Evolutionary conservation across 2,888 invertebrate species (phyloP).

Genomic region (Cataglyphis altisquamis): DNA sequence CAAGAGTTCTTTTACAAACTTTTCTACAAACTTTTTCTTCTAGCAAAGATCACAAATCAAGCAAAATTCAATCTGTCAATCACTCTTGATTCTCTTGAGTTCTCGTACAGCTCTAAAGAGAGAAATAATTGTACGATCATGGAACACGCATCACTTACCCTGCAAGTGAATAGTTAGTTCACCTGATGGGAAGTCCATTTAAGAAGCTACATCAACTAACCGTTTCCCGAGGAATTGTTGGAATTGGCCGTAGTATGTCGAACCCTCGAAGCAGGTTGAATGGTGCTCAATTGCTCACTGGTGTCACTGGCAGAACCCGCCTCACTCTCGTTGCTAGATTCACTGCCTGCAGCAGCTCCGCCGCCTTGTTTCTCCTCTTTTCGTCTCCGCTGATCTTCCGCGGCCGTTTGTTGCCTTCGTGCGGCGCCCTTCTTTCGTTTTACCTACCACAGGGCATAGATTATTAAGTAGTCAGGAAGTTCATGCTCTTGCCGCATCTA

Average conservation of each 20-base stretch:
- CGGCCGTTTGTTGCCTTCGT: constrained; percentile 84
- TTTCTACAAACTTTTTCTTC: background rate
- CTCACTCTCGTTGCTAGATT: constrained; percentile 85
- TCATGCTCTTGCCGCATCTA: constrained; percentile 82
- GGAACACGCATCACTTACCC: constrained; percentile 78
- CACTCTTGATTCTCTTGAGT: constrained; percentile 62
- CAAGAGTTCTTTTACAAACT: background rate
- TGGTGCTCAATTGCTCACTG: constrained; percentile 82
- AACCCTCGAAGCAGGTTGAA: constrained; percentile 80
- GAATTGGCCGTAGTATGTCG: constrained; percentile 82
- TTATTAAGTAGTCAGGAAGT: constrained; percentile 86
- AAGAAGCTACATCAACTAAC: constrained; percentile 83
- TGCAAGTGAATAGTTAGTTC: constrained; percentile 80
- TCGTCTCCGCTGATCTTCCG: constrained; percentile 83
- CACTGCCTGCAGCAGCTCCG: constrained; percentile 84
- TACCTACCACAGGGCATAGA: constrained; percentile 86
- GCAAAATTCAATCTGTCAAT: constrained; percentile 3
- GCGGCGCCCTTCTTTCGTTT: constrained; percentile 89
- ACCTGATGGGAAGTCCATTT: constrained; percentile 78
- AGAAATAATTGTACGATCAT: constrained; percentile 66
- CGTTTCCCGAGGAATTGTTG: constrained; percentile 85
- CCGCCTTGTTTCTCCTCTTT: constrained; percentile 84
- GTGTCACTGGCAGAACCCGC: constrained; percentile 84
- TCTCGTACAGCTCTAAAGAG: constrained; percentile 57
- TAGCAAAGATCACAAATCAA: background rate